Base-by-base conservation (phyloP, 2,113 vertebrate species). In the Cottus gobio region DNA sequence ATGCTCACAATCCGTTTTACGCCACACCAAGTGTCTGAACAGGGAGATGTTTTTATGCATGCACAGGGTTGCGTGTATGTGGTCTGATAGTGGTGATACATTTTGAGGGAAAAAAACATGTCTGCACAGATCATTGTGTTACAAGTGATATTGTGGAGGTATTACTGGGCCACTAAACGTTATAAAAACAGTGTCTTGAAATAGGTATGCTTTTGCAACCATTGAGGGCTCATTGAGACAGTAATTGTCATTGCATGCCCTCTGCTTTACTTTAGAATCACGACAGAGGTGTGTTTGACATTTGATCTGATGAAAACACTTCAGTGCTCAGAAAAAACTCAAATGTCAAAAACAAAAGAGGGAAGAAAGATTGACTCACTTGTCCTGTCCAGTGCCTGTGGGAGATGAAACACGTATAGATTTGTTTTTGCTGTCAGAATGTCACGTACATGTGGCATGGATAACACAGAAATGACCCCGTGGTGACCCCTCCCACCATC, bases 371-470 rank as follows among this genome's bases (percentile, higher is more conserved):
- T 61, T 24, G n/a, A 24, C 36, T 60, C 16, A 39, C 68, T 58
- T 58, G 56, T 46, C 3, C 62, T 44, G 69, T 50, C n/a, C 20
- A 0, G 13, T 4, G 82, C 22, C 79, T 46, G 60, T 62, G 56
- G 65, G 69, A 76, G 81, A 70, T 24, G 42, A 84, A 44, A 64
- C 71, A 80, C 22, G 71, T 87, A 77, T 56, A 86, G 79, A 84
- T 85, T 36, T 90, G 74, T 79, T 77, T 73, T 60, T 16, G 75
- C 85, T 84, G 87, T 92, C 84, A 89, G 71, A 70, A 72, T 69
- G 73, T 92, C 89, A 90, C 90, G 75, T 93, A 84, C 86, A 86
- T 88, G 89, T 83, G 88, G 75, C 87, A 84, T 62, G 71, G 80
- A 85, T 88, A 89, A 91, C 84, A 74, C 81, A 82, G 66, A 67